Percentiles rank a stretch among this genome's conserved stretches.
These are phyloP conservation scores for Oxygymnocypris stewartii DNA, from an alignment of 2,113 vertebrate species.

Conservation along the genomic window DNA sequence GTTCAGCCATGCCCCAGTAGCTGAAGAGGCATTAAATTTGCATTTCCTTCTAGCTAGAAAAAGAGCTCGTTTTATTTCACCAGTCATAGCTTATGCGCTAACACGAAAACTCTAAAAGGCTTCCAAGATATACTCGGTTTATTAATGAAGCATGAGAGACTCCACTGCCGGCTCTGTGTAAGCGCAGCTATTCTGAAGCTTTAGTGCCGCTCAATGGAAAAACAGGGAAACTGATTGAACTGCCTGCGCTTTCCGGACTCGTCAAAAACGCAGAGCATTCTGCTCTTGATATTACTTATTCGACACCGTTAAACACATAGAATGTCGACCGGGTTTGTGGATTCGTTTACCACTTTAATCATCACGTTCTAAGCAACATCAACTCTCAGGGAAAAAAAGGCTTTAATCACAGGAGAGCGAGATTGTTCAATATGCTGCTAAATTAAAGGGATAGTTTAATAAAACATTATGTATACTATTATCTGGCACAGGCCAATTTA, in stretches of 20 bases:
- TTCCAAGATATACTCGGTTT: constrained; percentile 30
- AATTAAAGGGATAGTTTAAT: not conserved
- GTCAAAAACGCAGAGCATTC: not conserved
- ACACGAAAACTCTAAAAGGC: constrained; percentile 33
- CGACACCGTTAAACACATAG: not conserved
- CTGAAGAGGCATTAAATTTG: constrained; percentile 33
- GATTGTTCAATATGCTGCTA: not conserved
- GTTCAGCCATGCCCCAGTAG: constrained; percentile 1
- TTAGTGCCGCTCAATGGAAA: constrained; percentile 83
- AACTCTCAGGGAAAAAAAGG: not conserved
- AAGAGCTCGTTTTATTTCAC: constrained; percentile 23
- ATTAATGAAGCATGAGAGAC: constrained; percentile 32
- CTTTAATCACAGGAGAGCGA: not conserved
- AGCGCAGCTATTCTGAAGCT: constrained; percentile 69
- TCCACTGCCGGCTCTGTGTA: constrained; percentile 7
- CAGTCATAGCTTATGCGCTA: constrained; percentile 21
- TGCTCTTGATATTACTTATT: not conserved
- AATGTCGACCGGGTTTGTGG: not conserved
- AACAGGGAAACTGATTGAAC: constrained; percentile 73
- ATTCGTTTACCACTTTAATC: not conserved
- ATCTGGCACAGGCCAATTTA: too few species aligned
- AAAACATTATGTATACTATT: not conserved
- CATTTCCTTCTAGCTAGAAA: constrained; percentile 24
- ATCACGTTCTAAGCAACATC: not conserved
- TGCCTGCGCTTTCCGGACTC: constrained; percentile 38